A percentile compares a stretch with the other conserved stretches of the same genome.
Evolutionary conservation across 1,140 invertebrate species (phyloP).

Genomic region (Aporrectodea caliginosa): DNA sequence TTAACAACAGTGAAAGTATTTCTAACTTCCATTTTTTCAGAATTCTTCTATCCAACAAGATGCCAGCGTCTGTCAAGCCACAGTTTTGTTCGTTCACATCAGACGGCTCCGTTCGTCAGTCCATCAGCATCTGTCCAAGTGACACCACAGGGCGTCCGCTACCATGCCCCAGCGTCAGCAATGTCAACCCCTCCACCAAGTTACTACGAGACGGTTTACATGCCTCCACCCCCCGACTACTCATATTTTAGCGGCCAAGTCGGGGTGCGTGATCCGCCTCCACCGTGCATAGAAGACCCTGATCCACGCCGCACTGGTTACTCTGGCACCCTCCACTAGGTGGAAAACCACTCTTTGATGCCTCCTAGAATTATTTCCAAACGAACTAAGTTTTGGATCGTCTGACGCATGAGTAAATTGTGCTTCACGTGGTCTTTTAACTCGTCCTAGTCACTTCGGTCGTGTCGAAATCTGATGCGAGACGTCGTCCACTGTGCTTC

Average conservation of each 20-base stretch:
- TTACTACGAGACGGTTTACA: not conserved
- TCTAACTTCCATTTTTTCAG: too few relatives aligned
- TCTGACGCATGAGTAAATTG: too few relatives aligned
- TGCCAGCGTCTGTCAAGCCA: not conserved
- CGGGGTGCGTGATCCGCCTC: not conserved
- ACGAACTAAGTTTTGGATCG: too few relatives aligned
- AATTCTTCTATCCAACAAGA: not conserved
- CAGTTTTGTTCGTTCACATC: not conserved
- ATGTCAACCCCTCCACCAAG: not conserved
- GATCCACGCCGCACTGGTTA: not conserved
- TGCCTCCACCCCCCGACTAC: not conserved
- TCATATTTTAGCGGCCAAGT: not conserved
- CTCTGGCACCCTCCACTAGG: not conserved
- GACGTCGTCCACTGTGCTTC: too few relatives aligned
- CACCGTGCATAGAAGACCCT: not conserved
- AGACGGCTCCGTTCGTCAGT: not conserved
- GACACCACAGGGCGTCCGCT: not conserved
- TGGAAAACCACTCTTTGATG: too few relatives aligned
- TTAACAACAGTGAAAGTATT: too few relatives aligned
- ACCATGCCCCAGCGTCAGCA: not conserved
- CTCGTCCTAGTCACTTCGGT: too few relatives aligned
- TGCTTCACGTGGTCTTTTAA: too few relatives aligned
- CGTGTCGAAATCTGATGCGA: too few relatives aligned
- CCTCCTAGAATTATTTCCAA: too few relatives aligned
- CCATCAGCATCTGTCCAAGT: not conserved